Evolutionary conservation across 2,113 vertebrate genomes (phyloP), one percentile per base, ranked within the genome.

Genomic region (Alaudala cheleensis): DNA sequence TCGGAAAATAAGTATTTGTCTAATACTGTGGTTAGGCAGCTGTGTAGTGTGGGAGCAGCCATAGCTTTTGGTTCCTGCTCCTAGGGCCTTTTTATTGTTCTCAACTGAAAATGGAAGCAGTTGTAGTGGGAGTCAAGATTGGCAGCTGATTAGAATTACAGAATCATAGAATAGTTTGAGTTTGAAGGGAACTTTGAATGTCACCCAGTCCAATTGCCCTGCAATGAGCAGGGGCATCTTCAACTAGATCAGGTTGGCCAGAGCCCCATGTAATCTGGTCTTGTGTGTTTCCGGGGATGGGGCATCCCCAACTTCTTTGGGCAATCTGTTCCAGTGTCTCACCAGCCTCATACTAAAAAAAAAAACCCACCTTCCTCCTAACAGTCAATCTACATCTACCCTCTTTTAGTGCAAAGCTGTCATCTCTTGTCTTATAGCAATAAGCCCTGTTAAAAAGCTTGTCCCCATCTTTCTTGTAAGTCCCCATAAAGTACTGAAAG

Each of bases 331-430:
- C 11, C 23, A 10, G 7, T 67, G 16, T n/a, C 45, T 67, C 39
- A 67, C 8, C 13, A 47, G 9, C 5, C 17, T 60, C 11, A 53
- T 40, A n/a, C 7, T 11, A 12, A 53, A 42, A 42, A 42, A 60
- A 74, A n/a, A 13, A 21, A 0, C 1, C 7, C n/a, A n/a, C n/a
- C 8, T 29, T 60, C 9, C 2, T 60, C 21, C 39, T 47, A 34
- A 22, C 5, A 40, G 3, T 50, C 25, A 50, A 16, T 47, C 3
- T 14, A n/a, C 60, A 9, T 34, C 23, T 60, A 60, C 24, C 16
- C 37, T 58, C 25, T 66, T 73, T 51, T 21, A 11, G 45, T 45
- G 31, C n/a, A n/a, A 60, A 81, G 31, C 14, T 31, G 5, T 31
- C 37, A 11, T 37, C 22, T 33, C 8, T 88, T 16, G 5, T 74